Evolutionary conservation across 1,140 invertebrate species (phyloP).

Genomic region (Tyrophagus putrescentiae): DNA sequence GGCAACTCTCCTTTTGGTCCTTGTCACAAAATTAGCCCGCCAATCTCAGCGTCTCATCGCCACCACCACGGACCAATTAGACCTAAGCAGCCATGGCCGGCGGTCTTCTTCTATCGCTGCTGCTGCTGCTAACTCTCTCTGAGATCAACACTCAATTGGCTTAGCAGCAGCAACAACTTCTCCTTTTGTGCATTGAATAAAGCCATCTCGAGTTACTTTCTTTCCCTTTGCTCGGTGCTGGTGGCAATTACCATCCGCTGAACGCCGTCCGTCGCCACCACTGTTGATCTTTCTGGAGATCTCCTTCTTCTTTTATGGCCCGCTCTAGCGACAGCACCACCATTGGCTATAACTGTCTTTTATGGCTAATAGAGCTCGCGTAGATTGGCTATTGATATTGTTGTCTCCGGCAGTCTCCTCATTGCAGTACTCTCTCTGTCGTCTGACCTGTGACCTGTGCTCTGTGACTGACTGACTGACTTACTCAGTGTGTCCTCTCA

Average conservation of each 20-base stretch:
- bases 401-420: constrained; percentile 1
- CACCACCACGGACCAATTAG: constrained; percentile 13
- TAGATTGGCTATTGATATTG: too few relatives aligned
- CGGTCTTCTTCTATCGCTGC: too few relatives aligned
- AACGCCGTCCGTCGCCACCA: too few relatives aligned
- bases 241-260: too few relatives aligned
- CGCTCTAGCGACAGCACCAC: background rate
- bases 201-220: too few relatives aligned
- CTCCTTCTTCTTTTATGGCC: constrained; percentile 14
- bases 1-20: too few relatives aligned
- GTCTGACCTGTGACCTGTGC: background rate
- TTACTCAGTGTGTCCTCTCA: background rate
- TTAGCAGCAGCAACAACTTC: too few relatives aligned
- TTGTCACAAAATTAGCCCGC: background rate
- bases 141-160: too few relatives aligned
- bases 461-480: background rate
- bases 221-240: too few relatives aligned
- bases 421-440: background rate
- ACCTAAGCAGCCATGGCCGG: background rate
- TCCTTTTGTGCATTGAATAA: too few relatives aligned
- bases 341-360: constrained; percentile 15
- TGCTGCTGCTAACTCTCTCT: too few relatives aligned
- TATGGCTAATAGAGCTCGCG: constrained; percentile 5
- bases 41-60: background rate
- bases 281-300: constrained; percentile 13